Evolutionary conservation across 2,113 vertebrate genomes (phyloP).

Genomic region (Pao palembangensis): DNA sequence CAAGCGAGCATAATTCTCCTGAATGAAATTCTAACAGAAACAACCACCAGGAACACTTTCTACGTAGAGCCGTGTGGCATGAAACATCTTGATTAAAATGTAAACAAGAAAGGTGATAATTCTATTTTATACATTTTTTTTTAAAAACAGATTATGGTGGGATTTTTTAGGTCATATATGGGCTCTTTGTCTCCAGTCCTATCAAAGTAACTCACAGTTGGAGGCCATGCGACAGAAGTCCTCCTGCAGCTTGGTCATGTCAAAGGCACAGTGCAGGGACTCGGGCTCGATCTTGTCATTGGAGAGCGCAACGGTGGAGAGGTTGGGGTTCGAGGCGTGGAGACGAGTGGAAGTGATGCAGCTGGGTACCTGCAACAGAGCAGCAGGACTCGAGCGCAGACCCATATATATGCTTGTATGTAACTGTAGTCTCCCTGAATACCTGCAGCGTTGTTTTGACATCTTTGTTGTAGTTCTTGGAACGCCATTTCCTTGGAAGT

Average conservation of each 20-base stretch:
- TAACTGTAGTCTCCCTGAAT: conserved; percentile 19
- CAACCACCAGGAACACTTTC: neutral
- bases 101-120: too few species aligned
- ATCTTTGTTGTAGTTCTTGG: conserved; percentile 90
- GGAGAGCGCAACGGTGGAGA: conserved; percentile 85
- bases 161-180: too few species aligned
- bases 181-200: neutral
- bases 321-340: conserved; percentile 96
- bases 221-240: conserved; percentile 90
- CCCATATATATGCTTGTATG: too few species aligned
- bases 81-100: too few species aligned
- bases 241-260: conserved; percentile 93
- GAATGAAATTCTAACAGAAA: neutral
- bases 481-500: conserved; percentile 84
- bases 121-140: too few species aligned
- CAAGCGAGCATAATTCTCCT: conserved; percentile 1
- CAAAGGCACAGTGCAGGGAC: conserved; percentile 81
- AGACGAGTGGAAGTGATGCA: conserved; percentile 84
- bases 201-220: conserved; percentile 77
- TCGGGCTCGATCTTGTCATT: conserved; percentile 84
- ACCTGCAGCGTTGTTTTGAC: conserved; percentile 93
- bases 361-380: conserved; percentile 70
- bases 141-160: too few species aligned
- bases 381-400: neutral
- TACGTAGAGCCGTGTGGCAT: too few species aligned